phyloP scores from a whole-genome alignment of 1,140 invertebrate genomes.

The Drosophila watanabei region DNA sequence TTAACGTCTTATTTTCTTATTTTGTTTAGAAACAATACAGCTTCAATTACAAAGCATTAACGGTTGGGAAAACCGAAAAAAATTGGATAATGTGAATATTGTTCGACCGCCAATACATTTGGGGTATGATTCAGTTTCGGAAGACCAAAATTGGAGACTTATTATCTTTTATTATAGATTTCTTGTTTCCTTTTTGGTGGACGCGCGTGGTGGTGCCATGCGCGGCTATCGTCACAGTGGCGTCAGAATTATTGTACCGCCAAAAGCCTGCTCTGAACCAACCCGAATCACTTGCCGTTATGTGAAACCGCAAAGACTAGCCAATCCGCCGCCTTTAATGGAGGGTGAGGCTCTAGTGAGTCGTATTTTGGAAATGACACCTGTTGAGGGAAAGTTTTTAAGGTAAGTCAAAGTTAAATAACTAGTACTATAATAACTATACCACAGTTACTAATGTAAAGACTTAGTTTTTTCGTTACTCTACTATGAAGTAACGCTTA shows the following conservation, averaged over 20 bases:
- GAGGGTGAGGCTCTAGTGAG: conserved; percentile 99
- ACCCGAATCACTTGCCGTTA: conserved; percentile 94
- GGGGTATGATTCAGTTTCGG: conserved; percentile 88
- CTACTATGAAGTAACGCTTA: no score
- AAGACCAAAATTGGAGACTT: background rate
- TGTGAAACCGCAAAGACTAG: conserved; percentile 96
- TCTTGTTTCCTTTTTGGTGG: conserved; percentile 99
- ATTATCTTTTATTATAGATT: conserved; percentile 89
- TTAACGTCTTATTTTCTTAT: background rate
- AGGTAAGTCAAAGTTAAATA: conserved; percentile 86
- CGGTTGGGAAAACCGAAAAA: conserved; percentile 14
- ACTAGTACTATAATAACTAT: background rate
- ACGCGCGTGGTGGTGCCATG: conserved; percentile 99
- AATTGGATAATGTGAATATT: conserved; percentile 90
- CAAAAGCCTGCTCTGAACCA: conserved; percentile 97
- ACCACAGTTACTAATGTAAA: background rate
- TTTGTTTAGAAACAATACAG: conserved; percentile 7
- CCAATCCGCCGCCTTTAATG: conserved; percentile 98
- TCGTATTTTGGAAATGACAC: conserved; percentile 98
- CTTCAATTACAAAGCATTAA: background rate
- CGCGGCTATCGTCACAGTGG: conserved; percentile 98
- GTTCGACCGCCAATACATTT: conserved; percentile 89
- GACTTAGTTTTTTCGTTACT: background rate
- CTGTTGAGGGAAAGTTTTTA: conserved; percentile 98
- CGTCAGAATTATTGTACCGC: conserved; percentile 98